These are phyloP conservation scores for Orgyia antiqua DNA, from an alignment of 2,888 invertebrate species.

Conservation along the genomic window DNA sequence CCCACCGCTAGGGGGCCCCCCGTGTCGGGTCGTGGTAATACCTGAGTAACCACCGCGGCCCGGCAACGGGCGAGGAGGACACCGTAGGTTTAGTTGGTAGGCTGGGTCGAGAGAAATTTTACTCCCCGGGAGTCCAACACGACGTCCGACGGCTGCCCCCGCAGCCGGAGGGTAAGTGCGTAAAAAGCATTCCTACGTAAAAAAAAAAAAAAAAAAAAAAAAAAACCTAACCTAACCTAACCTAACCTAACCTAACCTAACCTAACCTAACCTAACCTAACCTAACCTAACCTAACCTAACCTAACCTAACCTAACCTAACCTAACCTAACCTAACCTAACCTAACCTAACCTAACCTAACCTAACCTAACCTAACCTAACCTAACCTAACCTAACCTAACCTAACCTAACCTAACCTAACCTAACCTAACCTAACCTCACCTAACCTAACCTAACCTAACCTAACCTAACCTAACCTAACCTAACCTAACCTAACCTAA, in stretches of 20 bases:
- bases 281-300: slow-evolving; percentile 10
- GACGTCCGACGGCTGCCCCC: too few species aligned
- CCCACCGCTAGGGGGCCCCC: too few species aligned
- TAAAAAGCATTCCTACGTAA: too few species aligned
- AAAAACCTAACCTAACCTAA: too few species aligned
- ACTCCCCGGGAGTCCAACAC: too few species aligned
- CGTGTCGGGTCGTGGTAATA: too few species aligned
- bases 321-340: slow-evolving; percentile 10
- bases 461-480: slow-evolving; percentile 7
- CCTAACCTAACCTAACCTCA: slow-evolving; percentile 9
- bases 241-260: slow-evolving; percentile 10
- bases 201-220: too few species aligned
- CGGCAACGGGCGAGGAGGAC: too few species aligned
- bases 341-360: slow-evolving; percentile 10
- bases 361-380: slow-evolving; percentile 8
- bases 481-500: slow-evolving; percentile 5
- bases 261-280: slow-evolving; percentile 9
- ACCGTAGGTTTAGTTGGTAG: too few species aligned
- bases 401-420: slow-evolving; percentile 7
- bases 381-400: slow-evolving; percentile 8
- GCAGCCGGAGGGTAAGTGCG: too few species aligned
- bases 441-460: slow-evolving; percentile 8
- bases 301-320: slow-evolving; percentile 10
- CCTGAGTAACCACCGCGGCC: too few species aligned
- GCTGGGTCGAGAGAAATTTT: too few species aligned